Evolutionary conservation across 2,797 vertebrate genomes (phyloP).

Genomic region (Mormyrops boulengeri): DNA sequence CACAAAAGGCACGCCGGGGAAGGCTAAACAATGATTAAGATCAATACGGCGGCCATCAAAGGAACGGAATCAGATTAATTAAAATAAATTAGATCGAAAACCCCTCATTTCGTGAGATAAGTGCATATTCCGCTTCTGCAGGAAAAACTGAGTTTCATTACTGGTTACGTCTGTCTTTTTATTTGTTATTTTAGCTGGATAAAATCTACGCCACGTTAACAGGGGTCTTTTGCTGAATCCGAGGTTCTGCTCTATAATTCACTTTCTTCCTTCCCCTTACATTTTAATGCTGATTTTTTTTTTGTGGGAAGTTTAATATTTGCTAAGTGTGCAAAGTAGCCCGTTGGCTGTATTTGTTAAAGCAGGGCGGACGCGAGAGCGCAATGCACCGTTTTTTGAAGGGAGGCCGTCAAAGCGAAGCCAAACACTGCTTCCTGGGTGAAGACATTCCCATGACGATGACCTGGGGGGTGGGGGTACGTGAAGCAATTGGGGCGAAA

Average conservation of each 20-base stretch:
- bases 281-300: slow-evolving; percentile 5
- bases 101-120: not conserved
- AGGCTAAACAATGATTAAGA: not conserved
- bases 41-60: not conserved
- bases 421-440: not conserved
- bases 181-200: not conserved
- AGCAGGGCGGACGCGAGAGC: not conserved
- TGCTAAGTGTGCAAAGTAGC: not conserved
- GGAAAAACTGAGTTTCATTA: not conserved
- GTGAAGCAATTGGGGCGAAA: not conserved
- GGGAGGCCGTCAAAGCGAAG: not conserved
- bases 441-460: not conserved
- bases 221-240: not conserved
- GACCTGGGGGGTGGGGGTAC: not conserved
- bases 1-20: not conserved
- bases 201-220: not conserved
- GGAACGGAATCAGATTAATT: slow-evolving; percentile 6
- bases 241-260: not conserved
- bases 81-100: slow-evolving; percentile 4
- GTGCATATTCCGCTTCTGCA: not conserved
- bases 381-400: not conserved
- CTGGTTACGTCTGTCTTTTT: not conserved
- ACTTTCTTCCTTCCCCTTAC: not conserved
- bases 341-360: not conserved
- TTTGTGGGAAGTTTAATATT: not conserved